These are phyloP conservation scores for Parazoanthus atlanticus DNA, from an alignment of 92 coral and sea anemone genomes.

Conservation along the genomic window DNA sequence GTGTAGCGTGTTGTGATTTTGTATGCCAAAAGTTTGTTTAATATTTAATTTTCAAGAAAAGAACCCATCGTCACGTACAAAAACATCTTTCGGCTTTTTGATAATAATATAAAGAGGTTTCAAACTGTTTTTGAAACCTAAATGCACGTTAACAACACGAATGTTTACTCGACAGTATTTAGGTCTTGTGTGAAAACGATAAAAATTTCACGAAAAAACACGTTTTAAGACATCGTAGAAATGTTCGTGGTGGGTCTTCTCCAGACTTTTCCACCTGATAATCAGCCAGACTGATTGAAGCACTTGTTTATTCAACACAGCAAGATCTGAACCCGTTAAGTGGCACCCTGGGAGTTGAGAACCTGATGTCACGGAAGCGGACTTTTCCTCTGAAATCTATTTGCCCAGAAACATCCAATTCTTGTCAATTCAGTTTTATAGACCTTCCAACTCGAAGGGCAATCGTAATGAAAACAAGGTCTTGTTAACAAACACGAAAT, in stretches of 20 bases:
- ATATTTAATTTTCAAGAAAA: not conserved
- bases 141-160: too few relatives aligned
- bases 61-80: not conserved
- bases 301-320: not conserved
- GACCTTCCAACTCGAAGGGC: not conserved
- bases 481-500: constrained; percentile 68
- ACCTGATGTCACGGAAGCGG: not conserved
- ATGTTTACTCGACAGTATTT: too few relatives aligned
- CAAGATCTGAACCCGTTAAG: not conserved
- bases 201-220: too few relatives aligned
- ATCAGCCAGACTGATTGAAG: not conserved
- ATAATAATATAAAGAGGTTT: not conserved
- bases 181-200: too few relatives aligned
- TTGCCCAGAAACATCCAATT: not conserved
- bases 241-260: too few relatives aligned
- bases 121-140: not conserved
- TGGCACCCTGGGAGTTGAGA: not conserved
- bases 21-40: constrained; percentile 7
- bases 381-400: not conserved
- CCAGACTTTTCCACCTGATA: not conserved
- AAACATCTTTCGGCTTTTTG: not conserved
- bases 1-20: not conserved
- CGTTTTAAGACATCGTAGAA: not conserved
- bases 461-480: constrained; percentile 31
- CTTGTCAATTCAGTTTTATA: not conserved